Conservation (phyloP, 2,797 vertebrate species). For the Cephalopachus bancanus region DNA sequence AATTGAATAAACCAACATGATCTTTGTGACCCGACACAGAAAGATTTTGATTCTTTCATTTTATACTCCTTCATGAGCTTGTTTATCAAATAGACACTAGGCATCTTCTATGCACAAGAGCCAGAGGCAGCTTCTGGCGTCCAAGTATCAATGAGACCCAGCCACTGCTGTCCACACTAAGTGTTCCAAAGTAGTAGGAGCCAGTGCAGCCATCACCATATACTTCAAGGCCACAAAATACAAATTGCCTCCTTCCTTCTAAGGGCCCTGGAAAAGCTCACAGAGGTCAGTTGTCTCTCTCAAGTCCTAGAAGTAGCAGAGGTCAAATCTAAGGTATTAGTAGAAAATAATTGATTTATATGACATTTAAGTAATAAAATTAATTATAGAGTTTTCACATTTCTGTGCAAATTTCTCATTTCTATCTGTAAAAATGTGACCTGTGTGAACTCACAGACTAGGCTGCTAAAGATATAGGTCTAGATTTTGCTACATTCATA, state of each 20-base stretch:
- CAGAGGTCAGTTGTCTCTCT: neutral
- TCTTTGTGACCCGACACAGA: neutral
- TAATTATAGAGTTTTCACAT: conserved; percentile 38
- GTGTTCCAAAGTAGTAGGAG: accelerated
- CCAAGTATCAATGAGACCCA: neutral
- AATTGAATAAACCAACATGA: neutral
- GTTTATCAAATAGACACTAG: neutral
- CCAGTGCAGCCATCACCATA: too few species aligned
- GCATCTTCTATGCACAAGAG: neutral
- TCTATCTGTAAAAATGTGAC: neutral
- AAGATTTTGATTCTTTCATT: neutral
- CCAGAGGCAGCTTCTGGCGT: neutral
- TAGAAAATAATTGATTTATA: conserved; percentile 49
- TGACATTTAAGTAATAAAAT: conserved; percentile 54
- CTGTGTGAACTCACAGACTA: neutral
- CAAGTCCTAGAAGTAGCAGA: neutral
- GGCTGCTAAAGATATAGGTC: neutral
- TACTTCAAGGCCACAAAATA: neutral
- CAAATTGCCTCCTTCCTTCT: neutral
- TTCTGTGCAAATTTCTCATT: conserved; percentile 40
- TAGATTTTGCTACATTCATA: neutral
- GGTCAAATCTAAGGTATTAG: conserved; percentile 32
- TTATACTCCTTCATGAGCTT: neutral
- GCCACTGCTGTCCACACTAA: neutral
- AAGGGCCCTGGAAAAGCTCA: neutral